Conservation (phyloP, 2,888 invertebrate genomes). For the Ectemnius cavifrons region DNA sequence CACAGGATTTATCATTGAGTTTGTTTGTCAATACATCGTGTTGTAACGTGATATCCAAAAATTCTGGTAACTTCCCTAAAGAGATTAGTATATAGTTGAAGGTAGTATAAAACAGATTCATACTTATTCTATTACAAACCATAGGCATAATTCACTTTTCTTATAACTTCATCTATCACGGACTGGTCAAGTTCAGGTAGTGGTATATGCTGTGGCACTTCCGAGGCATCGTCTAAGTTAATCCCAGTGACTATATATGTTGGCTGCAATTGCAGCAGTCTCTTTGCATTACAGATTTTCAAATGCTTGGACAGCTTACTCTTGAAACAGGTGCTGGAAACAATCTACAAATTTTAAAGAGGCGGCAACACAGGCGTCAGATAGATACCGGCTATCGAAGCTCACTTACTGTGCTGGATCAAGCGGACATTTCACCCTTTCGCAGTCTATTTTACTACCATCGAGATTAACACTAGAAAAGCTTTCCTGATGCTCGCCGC, state of each 20-base stretch:
- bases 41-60: conserved; percentile 75
- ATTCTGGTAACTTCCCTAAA: conserved; percentile 69
- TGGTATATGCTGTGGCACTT: conserved; percentile 54
- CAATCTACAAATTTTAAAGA: conserved; percentile 40
- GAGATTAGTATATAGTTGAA: conserved; percentile 22
- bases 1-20: conserved; percentile 80
- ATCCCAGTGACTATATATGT: conserved; percentile 80
- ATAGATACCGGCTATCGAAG: neutral
- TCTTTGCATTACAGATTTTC: conserved; percentile 85
- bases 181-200: conserved; percentile 64
- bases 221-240: conserved; percentile 74
- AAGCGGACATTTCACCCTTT: conserved; percentile 84
- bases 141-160: conserved; percentile 69
- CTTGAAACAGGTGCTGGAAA: conserved; percentile 83
- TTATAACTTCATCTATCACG: conserved; percentile 62
- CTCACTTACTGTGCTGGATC: conserved; percentile 85
- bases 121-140: conserved; percentile 53
- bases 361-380: neutral
- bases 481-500: conserved; percentile 82
- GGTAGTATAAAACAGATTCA: conserved; percentile 3
- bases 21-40: conserved; percentile 79
- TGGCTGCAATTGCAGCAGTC: conserved; percentile 76
- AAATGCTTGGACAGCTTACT: conserved; percentile 85
- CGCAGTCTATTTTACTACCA: conserved; percentile 37
- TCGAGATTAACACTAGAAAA: conserved; percentile 10